Base-by-base conservation (phyloP, 2,888 invertebrate genomes). In the Drosophila emarginata region DNA sequence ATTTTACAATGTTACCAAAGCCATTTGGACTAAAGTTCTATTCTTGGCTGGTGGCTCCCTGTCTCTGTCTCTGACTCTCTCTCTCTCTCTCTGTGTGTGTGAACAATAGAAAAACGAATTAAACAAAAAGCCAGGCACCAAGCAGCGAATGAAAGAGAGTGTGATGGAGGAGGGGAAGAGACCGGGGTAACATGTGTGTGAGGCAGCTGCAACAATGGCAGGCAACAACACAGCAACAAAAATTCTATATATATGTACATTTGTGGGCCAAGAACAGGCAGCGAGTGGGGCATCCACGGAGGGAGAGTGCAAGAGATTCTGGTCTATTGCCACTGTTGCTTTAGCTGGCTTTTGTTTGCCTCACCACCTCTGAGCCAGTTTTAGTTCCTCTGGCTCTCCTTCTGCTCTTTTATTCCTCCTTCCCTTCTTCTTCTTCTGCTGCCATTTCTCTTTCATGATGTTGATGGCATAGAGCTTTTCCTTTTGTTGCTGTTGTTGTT, bases 31-130 rank as follows among this genome's bases (percentile, higher is more conserved):
- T 87, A 82, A 85, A 87, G 87, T 82, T 82, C 87, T 85, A 18
- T 45, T 45, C 45, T 45, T 45, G 45, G 40, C 40, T 45, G 18
- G 7, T 45, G 18, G 7, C 40, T 18, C 15, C 40, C 15, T 15
- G 7, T 45, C 18, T 15, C 7, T 1, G 7, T 11, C 45, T 45
- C 12, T 11, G 9, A 2, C 4, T 11, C 4, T 21, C 45, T 21
- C 21, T 4, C 18, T 11, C 4, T 18, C 11, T 45, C 1, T 45
- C 11, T 18, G 6, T 72, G 66, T 53, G 72, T 72, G 74, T 67
- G 88, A 86, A 84, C 88, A 84, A 84, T 83, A 83, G 87, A 77
- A 88, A 80, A 84, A 72, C 84, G 88, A 84, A 84, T 84, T 88
- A 80, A 88, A 88, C 84, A 84, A 76, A 86, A 84, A 84, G 82